Conservation (phyloP, 2,888 invertebrate genomes). For the Dastarcus helophoroides region DNA sequence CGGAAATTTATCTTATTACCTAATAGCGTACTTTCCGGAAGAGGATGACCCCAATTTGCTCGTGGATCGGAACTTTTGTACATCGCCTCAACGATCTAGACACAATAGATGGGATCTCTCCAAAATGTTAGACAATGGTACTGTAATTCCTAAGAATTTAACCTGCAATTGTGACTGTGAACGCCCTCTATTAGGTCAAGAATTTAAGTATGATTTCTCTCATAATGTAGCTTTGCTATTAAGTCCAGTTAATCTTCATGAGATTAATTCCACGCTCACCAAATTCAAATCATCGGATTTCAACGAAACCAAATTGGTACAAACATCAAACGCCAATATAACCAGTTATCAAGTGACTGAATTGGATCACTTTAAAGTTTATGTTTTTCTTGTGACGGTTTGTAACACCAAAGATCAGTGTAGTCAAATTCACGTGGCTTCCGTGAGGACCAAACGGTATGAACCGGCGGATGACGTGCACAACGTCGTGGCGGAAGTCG, state of each 20-base stretch:
- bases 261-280: too few relatives aligned
- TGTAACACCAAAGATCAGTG: constrained; percentile 48
- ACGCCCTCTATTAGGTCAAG: too few relatives aligned
- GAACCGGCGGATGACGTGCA: constrained; percentile 35
- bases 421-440: constrained; percentile 37
- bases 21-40: constrained; percentile 28
- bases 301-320: too few relatives aligned
- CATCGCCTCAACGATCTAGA: constrained; percentile 5
- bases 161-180: too few relatives aligned
- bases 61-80: constrained; percentile 23
- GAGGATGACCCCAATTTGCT: constrained; percentile 10
- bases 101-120: too few relatives aligned
- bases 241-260: too few relatives aligned
- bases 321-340: too few relatives aligned
- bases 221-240: too few relatives aligned
- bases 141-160: too few relatives aligned
- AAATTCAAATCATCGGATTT: too few relatives aligned
- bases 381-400: constrained; percentile 48
- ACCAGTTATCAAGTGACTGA: constrained; percentile 24
- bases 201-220: too few relatives aligned
- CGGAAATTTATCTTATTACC: constrained; percentile 32
- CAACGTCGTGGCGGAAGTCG: constrained; percentile 18
- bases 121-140: too few relatives aligned
- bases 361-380: constrained; percentile 47
- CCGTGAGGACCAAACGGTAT: constrained; percentile 39